Conservation (phyloP, 1,140 invertebrate species). For the Whitmania pigra region DNA sequence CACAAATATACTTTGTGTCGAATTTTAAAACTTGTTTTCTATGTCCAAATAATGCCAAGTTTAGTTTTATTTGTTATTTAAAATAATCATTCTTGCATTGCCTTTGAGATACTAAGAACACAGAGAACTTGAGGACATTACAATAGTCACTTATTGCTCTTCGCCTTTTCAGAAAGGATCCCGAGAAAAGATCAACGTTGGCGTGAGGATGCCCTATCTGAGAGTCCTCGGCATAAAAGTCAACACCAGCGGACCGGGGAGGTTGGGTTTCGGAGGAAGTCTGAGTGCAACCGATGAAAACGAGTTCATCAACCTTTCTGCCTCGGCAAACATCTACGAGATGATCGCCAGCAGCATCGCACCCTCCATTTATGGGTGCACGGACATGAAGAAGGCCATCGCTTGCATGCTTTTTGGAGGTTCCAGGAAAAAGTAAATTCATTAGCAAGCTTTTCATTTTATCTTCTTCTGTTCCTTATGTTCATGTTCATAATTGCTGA, state of each 20-base stretch:
- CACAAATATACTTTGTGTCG: neutral
- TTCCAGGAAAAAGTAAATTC: conserved; percentile 46
- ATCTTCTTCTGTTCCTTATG: too few species aligned
- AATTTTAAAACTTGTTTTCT: neutral
- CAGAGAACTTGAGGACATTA: too few species aligned
- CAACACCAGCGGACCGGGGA: conserved; percentile 65
- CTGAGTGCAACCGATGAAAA: conserved; percentile 61
- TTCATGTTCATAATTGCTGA: too few species aligned
- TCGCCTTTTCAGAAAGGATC: conserved; percentile 10
- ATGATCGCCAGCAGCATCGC: conserved; percentile 79
- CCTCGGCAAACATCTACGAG: conserved; percentile 74
- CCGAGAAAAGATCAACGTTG: conserved; percentile 62
- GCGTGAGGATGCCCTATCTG: conserved; percentile 83
- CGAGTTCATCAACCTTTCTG: conserved; percentile 69
- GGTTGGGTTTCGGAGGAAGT: conserved; percentile 37
- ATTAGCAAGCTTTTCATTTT: too few species aligned
- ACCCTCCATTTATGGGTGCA: conserved; percentile 86
- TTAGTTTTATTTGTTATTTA: neutral
- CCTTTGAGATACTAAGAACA: neutral
- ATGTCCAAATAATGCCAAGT: neutral
- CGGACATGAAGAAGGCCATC: conserved; percentile 94
- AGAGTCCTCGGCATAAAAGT: conserved; percentile 81
- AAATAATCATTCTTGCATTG: too few species aligned
- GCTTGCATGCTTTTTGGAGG: conserved; percentile 89
- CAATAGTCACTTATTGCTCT: neutral